These are phyloP conservation scores for Pocillopora meandrina DNA, from an alignment of 92 coral and sea anemone species.

Conservation along the genomic window DNA sequence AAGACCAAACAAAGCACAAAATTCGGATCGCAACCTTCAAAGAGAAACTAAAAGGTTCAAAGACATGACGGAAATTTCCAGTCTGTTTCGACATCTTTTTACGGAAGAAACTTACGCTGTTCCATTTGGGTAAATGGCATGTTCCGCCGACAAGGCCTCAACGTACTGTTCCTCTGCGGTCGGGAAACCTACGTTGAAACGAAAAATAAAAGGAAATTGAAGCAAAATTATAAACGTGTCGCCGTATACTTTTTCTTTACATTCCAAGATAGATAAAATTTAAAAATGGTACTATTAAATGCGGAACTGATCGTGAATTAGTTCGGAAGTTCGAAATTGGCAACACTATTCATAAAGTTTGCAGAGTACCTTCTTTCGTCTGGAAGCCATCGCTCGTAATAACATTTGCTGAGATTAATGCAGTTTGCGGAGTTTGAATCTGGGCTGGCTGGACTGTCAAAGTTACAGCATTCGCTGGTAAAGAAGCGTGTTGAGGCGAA, in stretches of 20 bases:
- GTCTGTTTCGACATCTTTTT: background rate
- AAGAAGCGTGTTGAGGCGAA: constrained; percentile 47
- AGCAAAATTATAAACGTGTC: background rate
- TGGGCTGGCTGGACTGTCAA: constrained; percentile 79
- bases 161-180: constrained; percentile 94
- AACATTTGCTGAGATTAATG: constrained; percentile 79
- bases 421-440: constrained; percentile 71
- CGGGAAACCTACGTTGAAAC: constrained; percentile 76
- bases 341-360: background rate
- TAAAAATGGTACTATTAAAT: background rate
- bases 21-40: constrained; percentile 8
- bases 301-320: constrained; percentile 38
- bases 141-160: constrained; percentile 77
- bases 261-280: background rate
- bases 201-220: background rate
- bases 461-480: constrained; percentile 67
- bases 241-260: background rate
- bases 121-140: constrained; percentile 87
- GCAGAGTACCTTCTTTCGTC: constrained; percentile 82
- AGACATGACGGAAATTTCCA: background rate
- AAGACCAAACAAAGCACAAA: constrained; percentile 57
- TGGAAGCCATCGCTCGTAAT: constrained; percentile 82
- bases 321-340: background rate
- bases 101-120: constrained; percentile 74
- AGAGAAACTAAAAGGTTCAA: background rate